Percentiles rank a stretch among this genome's conserved stretches.
Evolutionary conservation across 2,888 invertebrate species (phyloP).

Genomic region (Cyrtodaria siliqua): DNA sequence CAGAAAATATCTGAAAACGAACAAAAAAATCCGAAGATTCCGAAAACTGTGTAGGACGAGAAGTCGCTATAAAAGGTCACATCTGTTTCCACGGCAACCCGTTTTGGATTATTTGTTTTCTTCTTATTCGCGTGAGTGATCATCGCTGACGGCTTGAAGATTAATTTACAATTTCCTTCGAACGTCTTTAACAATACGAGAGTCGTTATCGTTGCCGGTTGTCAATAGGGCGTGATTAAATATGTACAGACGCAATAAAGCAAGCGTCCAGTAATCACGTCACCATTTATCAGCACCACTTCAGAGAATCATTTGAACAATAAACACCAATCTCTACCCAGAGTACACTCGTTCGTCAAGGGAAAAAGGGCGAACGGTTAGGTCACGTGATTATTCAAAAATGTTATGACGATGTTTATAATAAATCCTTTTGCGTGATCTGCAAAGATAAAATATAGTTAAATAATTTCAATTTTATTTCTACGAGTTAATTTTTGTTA

Average conservation of each 20-base stretch:
- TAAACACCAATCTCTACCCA: too few species aligned
- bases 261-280: constrained; percentile 5
- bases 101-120: constrained; percentile 7
- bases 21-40: too few species aligned
- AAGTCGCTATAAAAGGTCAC: neutral
- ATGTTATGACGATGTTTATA: too few species aligned
- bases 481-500: too few species aligned
- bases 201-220: constrained; percentile 15
- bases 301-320: too few species aligned
- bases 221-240: constrained; percentile 52
- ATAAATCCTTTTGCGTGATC: too few species aligned
- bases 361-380: too few species aligned
- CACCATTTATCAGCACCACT: constrained; percentile 19
- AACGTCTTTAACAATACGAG: constrained; percentile 8
- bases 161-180: constrained; percentile 46
- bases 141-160: constrained; percentile 26
- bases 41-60: constrained; percentile 4
- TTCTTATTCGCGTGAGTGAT: constrained; percentile 44
- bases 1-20: too few species aligned
- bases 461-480: too few species aligned
- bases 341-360: too few species aligned
- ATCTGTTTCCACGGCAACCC: constrained; percentile 37
- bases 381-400: too few species aligned
- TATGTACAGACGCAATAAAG: constrained; percentile 47
- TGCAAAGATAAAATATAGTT: too few species aligned